Base-by-base conservation (phyloP, 2,888 invertebrate genomes). In the Sesamia inferens region DNA sequence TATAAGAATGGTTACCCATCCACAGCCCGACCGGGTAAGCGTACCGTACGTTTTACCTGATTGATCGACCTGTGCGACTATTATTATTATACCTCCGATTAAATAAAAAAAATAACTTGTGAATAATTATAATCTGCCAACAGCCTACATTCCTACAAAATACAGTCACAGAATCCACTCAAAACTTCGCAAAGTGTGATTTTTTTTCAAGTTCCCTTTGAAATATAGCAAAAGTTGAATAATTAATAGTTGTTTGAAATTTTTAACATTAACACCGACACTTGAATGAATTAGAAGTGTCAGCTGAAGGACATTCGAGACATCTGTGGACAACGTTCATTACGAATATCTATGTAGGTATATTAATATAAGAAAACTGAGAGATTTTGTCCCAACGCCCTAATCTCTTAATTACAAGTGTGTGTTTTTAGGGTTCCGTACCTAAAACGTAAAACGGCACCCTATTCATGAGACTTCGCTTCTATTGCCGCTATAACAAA, bases 151-250 rank as follows among this genome's bases (percentile, higher is more conserved):
- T 54, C 54, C 54, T 22, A 55, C 31, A 61, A n/a, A 42, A 74
- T 65, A 55, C 62, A 75, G 22, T 66, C 8, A 54, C 44, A 71
- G 58, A 44, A 39, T 44, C 55, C 68, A 54, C 71, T 68, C n/a
- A 19, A 61, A 74, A 69, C 55, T 74, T 54, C 16, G 54, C 14
- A 67, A 69, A 44, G 44, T 69, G 39, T 69, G 44, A 54, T 74
- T 71, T 81, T 81, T 80, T 66, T 54, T 14, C 59, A 67, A 78
- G 73, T 75, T 68, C 73, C 19, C 63, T 73, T 74, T 85, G 79
- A 85, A 76, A 83, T 85, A 83, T 75, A 58, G 64, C 64, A 13
- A 64, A 85, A 85, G 74, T 85, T 81, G 66, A 71, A 78, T 78
- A 81, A 83, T 79, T 78, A 85, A 85, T 79, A 71, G 68, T 67